These are phyloP conservation scores for Drosophila gunungcola DNA, from an alignment of 1,140 invertebrate species.

Conservation along the genomic window DNA sequence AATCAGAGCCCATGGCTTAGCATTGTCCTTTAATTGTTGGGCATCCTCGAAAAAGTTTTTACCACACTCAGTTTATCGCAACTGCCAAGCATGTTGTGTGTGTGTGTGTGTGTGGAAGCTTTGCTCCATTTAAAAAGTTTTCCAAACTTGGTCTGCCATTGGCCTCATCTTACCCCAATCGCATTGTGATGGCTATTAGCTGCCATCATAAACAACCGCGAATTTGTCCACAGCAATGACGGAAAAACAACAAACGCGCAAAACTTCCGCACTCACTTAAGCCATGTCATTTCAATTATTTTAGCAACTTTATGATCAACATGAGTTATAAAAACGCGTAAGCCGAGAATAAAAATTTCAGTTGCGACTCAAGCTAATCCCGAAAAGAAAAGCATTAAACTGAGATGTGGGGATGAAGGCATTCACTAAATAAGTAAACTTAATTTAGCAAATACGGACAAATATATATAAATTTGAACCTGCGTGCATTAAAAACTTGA, in stretches of 20 bases:
- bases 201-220: conserved; percentile 39
- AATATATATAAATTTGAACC: conserved; percentile 18
- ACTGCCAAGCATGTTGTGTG: conserved; percentile 3
- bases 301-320: conserved; percentile 60
- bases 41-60: background rate
- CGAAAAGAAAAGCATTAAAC: conserved; percentile 28
- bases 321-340: conserved; percentile 58
- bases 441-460: conserved; percentile 55
- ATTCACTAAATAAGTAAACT: conserved; percentile 69
- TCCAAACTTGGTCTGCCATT: conserved; percentile 6
- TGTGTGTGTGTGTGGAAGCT: background rate
- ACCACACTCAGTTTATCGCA: conserved; percentile 10
- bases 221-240: conserved; percentile 29
- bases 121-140: conserved; percentile 20
- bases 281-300: conserved; percentile 72
- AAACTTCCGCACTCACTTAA: conserved; percentile 58
- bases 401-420: conserved; percentile 16
- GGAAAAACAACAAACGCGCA: conserved; percentile 28
- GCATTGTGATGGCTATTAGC: conserved; percentile 28
- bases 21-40: conserved; percentile 4
- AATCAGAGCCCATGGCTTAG: background rate
- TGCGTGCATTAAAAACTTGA: conserved; percentile 56
- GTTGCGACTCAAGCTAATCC: conserved; percentile 45
- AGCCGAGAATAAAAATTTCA: conserved; percentile 68
- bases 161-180: background rate